phyloP scores from a whole-genome alignment of 2,888 invertebrate genomes.

The Watsonalla binaria region DNA sequence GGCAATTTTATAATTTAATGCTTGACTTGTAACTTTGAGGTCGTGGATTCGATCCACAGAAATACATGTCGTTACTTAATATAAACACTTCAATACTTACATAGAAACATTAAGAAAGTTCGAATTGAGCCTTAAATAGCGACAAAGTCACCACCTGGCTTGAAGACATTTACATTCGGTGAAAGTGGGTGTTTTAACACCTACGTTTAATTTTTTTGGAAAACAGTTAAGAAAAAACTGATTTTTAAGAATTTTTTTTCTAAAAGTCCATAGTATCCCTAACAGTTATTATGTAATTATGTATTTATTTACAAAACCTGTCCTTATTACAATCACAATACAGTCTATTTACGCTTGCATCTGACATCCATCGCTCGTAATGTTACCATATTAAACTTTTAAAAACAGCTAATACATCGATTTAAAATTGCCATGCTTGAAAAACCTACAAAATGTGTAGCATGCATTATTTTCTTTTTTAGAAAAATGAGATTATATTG shows the following conservation, averaged over 20 bases:
- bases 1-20: too few relatives aligned
- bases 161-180: too few relatives aligned
- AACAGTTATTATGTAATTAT: neutral
- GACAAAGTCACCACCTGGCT: too few relatives aligned
- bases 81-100: too few relatives aligned
- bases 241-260: neutral
- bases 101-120: too few relatives aligned
- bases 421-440: neutral
- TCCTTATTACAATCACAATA: neutral
- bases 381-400: neutral
- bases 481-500: constrained; percentile 20
- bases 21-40: too few relatives aligned
- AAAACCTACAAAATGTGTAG: neutral
- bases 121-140: too few relatives aligned
- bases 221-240: too few relatives aligned
- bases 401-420: neutral
- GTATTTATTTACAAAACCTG: neutral
- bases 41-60: too few relatives aligned
- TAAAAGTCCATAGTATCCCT: neutral
- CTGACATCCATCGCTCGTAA: neutral
- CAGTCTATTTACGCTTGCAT: neutral
- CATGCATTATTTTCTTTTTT: neutral
- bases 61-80: too few relatives aligned
- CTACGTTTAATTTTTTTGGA: too few relatives aligned
- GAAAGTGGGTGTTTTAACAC: too few relatives aligned